A percentile compares a stretch with the other conserved stretches of the same genome.
These are phyloP conservation scores for Toxotes chatareus DNA, from an alignment of 2,113 vertebrate genomes.

Conservation along the genomic window DNA sequence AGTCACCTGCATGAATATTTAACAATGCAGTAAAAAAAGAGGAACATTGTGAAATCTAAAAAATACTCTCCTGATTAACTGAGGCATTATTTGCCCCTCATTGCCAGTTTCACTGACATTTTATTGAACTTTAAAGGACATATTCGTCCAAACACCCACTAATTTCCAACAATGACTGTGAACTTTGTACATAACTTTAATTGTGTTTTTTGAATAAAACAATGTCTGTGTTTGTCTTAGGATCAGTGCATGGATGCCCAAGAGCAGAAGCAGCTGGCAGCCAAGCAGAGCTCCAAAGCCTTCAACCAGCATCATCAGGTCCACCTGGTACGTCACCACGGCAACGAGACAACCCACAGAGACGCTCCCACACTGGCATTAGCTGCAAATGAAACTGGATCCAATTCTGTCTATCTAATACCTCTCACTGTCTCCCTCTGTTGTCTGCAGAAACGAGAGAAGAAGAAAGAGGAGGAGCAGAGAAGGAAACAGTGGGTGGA, in stretches of 20 bases:
- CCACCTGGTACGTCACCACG: constrained; percentile 88
- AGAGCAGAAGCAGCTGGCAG: constrained; percentile 83
- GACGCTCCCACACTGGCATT: neutral
- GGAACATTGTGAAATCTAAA: neutral
- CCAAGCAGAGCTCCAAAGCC: constrained; percentile 77
- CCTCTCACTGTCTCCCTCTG: constrained; percentile 62
- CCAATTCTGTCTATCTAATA: neutral
- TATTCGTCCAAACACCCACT: neutral
- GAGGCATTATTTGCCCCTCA: neutral
- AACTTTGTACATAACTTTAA: neutral
- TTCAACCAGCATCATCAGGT: constrained; percentile 90
- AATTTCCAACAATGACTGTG: neutral
- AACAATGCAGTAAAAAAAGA: constrained; percentile 2
- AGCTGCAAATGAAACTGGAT: constrained; percentile 5
- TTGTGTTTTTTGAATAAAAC: neutral
- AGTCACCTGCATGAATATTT: constrained; percentile 18
- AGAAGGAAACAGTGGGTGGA: constrained; percentile 92
- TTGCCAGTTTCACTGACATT: neutral
- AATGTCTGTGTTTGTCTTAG: constrained; percentile 77
- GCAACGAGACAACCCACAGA: constrained; percentile 44
- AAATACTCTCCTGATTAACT: accelerated
- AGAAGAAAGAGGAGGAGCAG: constrained; percentile 90
- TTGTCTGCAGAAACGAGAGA: constrained; percentile 91
- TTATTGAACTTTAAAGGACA: neutral
- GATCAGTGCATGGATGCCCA: constrained; percentile 90